Evolutionary conservation across 1,140 invertebrate species (phyloP).

Genomic region (Brachionus calyciflorus): DNA sequence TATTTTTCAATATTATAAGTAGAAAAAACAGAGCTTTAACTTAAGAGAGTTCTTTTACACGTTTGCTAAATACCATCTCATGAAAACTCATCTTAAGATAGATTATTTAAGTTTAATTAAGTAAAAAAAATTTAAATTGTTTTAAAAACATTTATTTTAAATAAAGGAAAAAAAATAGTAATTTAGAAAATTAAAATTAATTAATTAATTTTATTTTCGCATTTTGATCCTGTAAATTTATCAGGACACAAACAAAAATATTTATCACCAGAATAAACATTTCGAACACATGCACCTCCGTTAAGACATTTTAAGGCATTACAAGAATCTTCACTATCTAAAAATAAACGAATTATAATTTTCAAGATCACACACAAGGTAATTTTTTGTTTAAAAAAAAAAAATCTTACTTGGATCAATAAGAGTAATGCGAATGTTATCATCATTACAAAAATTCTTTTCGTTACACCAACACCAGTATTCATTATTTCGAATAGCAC

Average conservation of each 20-base stretch:
- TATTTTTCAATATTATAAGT: too few species aligned
- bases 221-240: neutral
- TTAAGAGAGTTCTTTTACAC: too few species aligned
- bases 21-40: too few species aligned
- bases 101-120: too few species aligned
- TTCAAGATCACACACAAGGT: too few species aligned
- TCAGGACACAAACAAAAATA: slow-evolving; percentile 10
- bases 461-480: slow-evolving; percentile 31
- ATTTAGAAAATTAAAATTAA: too few species aligned
- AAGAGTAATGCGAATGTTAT: neutral
- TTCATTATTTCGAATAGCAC: neutral
- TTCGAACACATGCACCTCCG: slow-evolving; percentile 1
- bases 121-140: too few species aligned
- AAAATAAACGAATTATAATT: neutral
- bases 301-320: neutral
- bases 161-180: too few species aligned
- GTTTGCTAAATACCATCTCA: too few species aligned
- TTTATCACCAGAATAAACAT: neutral
- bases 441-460: slow-evolving; percentile 5
- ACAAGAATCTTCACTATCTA: neutral
- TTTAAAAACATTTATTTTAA: too few species aligned
- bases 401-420: neutral
- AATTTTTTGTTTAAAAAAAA: too few species aligned
- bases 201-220: neutral
- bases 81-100: too few species aligned